Evolutionary conservation across 2,888 invertebrate species (phyloP).

Genomic region (Synergus gifuensis): DNA sequence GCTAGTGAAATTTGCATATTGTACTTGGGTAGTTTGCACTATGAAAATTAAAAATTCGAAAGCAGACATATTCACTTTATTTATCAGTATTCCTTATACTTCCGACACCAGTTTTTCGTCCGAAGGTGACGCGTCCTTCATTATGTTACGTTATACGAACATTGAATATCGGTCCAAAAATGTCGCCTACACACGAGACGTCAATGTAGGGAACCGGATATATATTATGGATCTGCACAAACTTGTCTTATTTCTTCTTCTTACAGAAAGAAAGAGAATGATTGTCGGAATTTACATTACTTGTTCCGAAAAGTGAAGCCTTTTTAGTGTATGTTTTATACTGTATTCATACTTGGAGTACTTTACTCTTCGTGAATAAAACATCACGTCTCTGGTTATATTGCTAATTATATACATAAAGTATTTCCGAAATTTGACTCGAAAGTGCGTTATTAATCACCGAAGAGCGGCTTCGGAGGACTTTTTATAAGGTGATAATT

Average conservation of each 20-base stretch:
- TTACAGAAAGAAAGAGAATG: not conserved
- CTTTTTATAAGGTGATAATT: slow-evolving; percentile 38
- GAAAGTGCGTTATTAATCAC: slow-evolving; percentile 30
- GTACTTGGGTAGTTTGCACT: not conserved
- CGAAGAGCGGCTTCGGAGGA: not conserved
- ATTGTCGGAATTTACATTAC: not conserved
- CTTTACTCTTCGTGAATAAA: not conserved
- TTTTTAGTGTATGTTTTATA: not conserved
- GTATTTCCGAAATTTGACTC: slow-evolving; percentile 6
- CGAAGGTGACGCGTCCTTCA: slow-evolving; percentile 12
- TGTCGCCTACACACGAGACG: not conserved
- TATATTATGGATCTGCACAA: not conserved
- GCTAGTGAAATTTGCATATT: slow-evolving; percentile 18
- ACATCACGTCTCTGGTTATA: slow-evolving; percentile 1
- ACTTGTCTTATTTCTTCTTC: not conserved
- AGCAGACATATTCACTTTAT: not conserved
- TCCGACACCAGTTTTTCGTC: slow-evolving; percentile 2
- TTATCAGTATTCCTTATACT: slow-evolving; percentile 12
- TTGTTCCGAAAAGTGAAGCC: not conserved
- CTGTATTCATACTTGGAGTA: not conserved
- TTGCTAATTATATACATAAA: not conserved
- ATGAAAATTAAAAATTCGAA: not conserved
- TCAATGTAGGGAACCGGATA: slow-evolving; percentile 34
- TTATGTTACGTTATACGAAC: slow-evolving; percentile 16
- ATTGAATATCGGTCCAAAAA: slow-evolving; percentile 29